These are phyloP conservation scores for Dryadula phaetusa DNA, from an alignment of 2,888 invertebrate genomes.

Conservation along the genomic window DNA sequence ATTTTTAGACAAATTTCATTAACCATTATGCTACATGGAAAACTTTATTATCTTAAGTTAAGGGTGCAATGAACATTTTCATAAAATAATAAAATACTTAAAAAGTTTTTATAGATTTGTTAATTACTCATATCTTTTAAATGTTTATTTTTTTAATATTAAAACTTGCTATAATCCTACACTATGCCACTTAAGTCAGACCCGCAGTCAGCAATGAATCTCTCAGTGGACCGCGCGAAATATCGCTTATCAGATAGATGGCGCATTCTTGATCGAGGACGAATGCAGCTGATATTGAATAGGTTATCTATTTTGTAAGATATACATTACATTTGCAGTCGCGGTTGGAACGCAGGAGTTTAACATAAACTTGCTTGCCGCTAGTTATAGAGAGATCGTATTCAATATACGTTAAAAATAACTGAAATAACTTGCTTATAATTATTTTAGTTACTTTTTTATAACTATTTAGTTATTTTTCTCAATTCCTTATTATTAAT, in stretches of 20 bases:
- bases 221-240: constrained; percentile 58
- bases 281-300: constrained; percentile 43
- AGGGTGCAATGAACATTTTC: no score
- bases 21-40: no score
- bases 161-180: constrained; percentile 27
- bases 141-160: constrained; percentile 13
- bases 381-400: constrained; percentile 12
- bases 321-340: constrained; percentile 28
- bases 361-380: constrained; percentile 19
- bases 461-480: no score
- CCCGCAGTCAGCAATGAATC: constrained; percentile 72
- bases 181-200: constrained; percentile 35
- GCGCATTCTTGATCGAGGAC: constrained; percentile 66
- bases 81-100: no score
- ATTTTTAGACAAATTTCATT: no score
- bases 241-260: constrained; percentile 69
- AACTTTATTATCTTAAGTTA: no score
- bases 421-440: constrained; percentile 8
- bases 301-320: constrained; percentile 44
- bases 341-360: constrained; percentile 14
- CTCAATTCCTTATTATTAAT: no score
- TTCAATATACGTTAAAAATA: constrained; percentile 2
- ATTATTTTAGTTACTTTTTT: no score
- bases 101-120: no score
- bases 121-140: neutral